Evolutionary conservation across 2,797 vertebrate species (phyloP).

Genomic region (Rhyacichthys aspro): DNA sequence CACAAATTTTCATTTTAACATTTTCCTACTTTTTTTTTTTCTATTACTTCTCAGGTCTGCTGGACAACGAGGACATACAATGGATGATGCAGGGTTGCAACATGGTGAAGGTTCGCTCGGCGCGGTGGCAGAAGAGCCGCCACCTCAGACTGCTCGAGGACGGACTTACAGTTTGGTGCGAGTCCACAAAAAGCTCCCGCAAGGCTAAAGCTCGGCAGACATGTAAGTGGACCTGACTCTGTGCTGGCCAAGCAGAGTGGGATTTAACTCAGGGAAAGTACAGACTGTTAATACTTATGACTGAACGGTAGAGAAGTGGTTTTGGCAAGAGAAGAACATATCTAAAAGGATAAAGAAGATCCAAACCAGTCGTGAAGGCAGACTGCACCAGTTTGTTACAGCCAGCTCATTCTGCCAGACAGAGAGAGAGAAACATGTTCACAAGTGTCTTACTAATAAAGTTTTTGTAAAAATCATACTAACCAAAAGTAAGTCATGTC

Average conservation of each 20-base stretch:
- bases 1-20: neutral
- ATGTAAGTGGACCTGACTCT: constrained; percentile 69
- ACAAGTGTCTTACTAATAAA: too few relatives aligned
- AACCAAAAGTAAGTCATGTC: too few relatives aligned
- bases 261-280: neutral
- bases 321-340: too few relatives aligned
- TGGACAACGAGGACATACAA: constrained; percentile 88
- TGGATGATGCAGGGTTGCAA: constrained; percentile 87
- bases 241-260: neutral
- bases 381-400: too few relatives aligned
- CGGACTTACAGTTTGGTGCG: constrained; percentile 89
- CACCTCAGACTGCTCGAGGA: constrained; percentile 89
- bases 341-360: too few relatives aligned
- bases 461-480: too few relatives aligned
- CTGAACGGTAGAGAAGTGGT: too few relatives aligned
- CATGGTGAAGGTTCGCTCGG: constrained; percentile 89
- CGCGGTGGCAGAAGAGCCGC: constrained; percentile 85
- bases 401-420: too few relatives aligned
- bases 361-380: too few relatives aligned
- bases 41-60: constrained; percentile 77
- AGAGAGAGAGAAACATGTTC: too few relatives aligned
- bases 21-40: neutral
- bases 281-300: too few relatives aligned
- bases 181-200: constrained; percentile 82
- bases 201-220: constrained; percentile 83